Conservation (phyloP, 2,797 vertebrate species). For the Pipistrellus kuhlii region DNA sequence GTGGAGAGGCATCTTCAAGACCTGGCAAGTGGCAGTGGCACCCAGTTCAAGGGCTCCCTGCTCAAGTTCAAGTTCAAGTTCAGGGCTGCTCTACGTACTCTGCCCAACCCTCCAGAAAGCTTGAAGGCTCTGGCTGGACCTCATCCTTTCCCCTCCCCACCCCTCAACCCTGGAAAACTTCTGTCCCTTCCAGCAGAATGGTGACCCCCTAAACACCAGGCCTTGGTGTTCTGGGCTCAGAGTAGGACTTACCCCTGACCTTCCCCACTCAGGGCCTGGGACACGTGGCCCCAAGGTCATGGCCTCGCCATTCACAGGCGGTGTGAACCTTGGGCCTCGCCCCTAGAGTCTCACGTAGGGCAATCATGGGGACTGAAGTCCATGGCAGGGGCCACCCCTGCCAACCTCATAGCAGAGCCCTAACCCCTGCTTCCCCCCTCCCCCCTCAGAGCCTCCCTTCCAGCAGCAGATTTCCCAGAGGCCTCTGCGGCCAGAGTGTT, state of each 20-base stretch:
- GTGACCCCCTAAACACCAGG: rapidly evolving
- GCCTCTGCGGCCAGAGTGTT: rapidly evolving
- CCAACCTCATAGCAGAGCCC: neutral
- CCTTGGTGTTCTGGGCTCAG: neutral
- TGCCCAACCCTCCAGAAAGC: neutral
- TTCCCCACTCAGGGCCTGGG: neutral
- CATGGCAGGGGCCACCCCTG: neutral
- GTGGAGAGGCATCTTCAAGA: neutral
- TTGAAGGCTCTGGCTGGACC: neutral
- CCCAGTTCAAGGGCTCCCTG: neutral
- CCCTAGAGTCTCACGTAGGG: neutral
- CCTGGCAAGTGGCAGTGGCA: neutral
- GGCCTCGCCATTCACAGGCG: neutral
- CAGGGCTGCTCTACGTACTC: neutral
- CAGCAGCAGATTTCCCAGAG: neutral
- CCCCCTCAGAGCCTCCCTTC: neutral
- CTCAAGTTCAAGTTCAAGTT: neutral
- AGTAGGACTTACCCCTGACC: neutral
- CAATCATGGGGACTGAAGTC: neutral
- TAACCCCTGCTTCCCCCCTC: rapidly evolving
- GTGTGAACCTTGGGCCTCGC: neutral
- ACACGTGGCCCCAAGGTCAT: neutral
- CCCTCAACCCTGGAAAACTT: neutral
- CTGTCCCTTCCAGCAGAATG: neutral
- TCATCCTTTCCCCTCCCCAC: rapidly evolving